Base-by-base conservation (phyloP, 2,113 vertebrate species). In the Psittacula cyanocephala region DNA sequence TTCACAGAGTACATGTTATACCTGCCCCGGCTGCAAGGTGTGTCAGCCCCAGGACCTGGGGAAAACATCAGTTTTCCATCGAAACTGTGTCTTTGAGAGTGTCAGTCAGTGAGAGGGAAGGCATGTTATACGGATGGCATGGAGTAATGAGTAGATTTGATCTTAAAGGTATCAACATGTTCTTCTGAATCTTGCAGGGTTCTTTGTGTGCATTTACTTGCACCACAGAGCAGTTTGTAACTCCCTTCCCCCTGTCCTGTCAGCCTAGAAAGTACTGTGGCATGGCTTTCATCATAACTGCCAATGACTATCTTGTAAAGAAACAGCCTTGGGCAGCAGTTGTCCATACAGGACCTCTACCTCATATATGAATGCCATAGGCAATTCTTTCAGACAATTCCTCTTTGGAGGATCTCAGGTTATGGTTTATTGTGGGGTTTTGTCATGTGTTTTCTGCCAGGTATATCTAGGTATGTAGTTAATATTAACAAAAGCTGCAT, bases 401-500 rank as follows among this genome's bases (percentile, higher is more conserved):
- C 37, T 8, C 28, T 47, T 53, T 49, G 50, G 18, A 75, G 12
- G 13, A 41, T 11, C 7, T 44, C 33, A 27, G 16, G 17, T 35
- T 33, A 10, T 23, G 31, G 1, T 3, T 3, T 29, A 33, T n/a
- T 33, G 10, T 17, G 23, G 6, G 9, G 2, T 11, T 72, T 27
- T 13, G n/a, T n/a, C 19, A 3, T 25, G 7, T 53, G 4, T 49
- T 65, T 88, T 31, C 22, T 24, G 10, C 17, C 15, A 55, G 59
- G 11, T 59, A 0, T 29, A 35, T 41, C 24, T 41, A 22, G 15
- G 29, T 44, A 5, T 27, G 46, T 2, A 16, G 13, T 24, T 25
- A 3, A 20, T 1, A 1, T 37, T 7, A 11, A 11, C 7, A 4
- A 0, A 10, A 29, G 14, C 60, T 53, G 50, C 35, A 50, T 6